Evolutionary conservation across 2,113 vertebrate genomes (phyloP), one percentile per base, ranked within the genome.

Genomic region (Anhinga anhinga): DNA sequence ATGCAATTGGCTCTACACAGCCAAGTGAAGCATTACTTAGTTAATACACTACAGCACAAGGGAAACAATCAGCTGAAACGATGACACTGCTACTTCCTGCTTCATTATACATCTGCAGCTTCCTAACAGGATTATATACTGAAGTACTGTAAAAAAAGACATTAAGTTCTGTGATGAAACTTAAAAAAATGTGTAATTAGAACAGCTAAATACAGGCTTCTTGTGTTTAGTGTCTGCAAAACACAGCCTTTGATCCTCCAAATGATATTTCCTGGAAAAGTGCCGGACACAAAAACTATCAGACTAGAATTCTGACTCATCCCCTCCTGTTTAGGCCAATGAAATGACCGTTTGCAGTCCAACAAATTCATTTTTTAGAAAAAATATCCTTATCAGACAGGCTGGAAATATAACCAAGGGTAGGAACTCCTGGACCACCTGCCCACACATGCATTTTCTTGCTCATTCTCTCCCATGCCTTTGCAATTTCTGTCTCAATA

Each of bases 61-160:
- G 86, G 76, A 93, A 91, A 97, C 83, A 85, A 88, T 90, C 95
- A 93, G 62, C 86, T 88, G 83, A 95, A 96, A 92, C 2, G 3
- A 97, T 94, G 92, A 73, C 94, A 96, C 17, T 80, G 65, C 94
- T 97, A 30, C 95, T 96, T 97, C 82, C 84, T 93, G 93, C 80
- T 95, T 95, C 63, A 83, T 77, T 87, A 84, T 76, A 89, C 88
- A 94, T 62, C 94, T 87, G 44, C 69, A 86, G 72, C 47, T 93
- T 93, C 90, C 79, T 97, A 97, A 96, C 88, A 93, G 78, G 74
- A 94, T 90, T 97, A 96, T 85, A 84, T 36, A 83, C 78, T 95
- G 92, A 92, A 81, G 69, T 76, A 86, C 55, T 50, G n/a, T 45
- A 66, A 61, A 55, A 82, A 88, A 66, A 56, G n/a, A 70, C 50